Evolutionary conservation across 2,888 invertebrate genomes (phyloP).

Genomic region (Peribatodes rhomboidaria): DNA sequence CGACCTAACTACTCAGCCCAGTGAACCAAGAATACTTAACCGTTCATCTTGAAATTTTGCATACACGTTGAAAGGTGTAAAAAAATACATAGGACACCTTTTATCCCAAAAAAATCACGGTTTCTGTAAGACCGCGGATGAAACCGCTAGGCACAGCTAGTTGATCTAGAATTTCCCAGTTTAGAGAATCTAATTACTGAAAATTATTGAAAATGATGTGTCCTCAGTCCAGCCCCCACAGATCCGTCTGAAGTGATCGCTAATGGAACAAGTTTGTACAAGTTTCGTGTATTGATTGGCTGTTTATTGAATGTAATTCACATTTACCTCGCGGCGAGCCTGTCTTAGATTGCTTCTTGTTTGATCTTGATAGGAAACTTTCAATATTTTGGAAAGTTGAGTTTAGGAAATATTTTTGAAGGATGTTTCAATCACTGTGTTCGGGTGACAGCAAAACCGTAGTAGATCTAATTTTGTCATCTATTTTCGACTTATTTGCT

Average conservation of each 20-base stretch:
- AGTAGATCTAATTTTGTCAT: too few relatives aligned
- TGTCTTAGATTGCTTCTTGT: slow-evolving; percentile 28
- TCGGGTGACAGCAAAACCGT: too few relatives aligned
- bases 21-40: too few relatives aligned
- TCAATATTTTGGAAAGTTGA: not conserved
- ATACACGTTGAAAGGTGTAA: too few relatives aligned
- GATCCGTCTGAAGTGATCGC: slow-evolving; percentile 40
- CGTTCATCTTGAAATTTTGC: too few relatives aligned
- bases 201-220: not conserved
- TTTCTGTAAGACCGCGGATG: too few relatives aligned
- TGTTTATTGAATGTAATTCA: slow-evolving; percentile 43
- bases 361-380: slow-evolving; percentile 18
- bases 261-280: slow-evolving; percentile 45
- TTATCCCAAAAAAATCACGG: too few relatives aligned
- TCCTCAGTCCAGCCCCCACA: slow-evolving; percentile 24
- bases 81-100: too few relatives aligned
- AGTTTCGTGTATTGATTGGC: slow-evolving; percentile 46
- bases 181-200: slow-evolving; percentile 37
- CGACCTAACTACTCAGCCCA: too few relatives aligned
- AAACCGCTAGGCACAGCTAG: too few relatives aligned
- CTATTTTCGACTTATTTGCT: too few relatives aligned
- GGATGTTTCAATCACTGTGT: not conserved
- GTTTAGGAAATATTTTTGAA: not conserved
- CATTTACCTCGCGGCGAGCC: slow-evolving; percentile 26
- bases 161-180: too few relatives aligned